These are phyloP conservation scores for Ips typographus DNA, from an alignment of 1,140 invertebrate genomes.

Conservation along the genomic window DNA sequence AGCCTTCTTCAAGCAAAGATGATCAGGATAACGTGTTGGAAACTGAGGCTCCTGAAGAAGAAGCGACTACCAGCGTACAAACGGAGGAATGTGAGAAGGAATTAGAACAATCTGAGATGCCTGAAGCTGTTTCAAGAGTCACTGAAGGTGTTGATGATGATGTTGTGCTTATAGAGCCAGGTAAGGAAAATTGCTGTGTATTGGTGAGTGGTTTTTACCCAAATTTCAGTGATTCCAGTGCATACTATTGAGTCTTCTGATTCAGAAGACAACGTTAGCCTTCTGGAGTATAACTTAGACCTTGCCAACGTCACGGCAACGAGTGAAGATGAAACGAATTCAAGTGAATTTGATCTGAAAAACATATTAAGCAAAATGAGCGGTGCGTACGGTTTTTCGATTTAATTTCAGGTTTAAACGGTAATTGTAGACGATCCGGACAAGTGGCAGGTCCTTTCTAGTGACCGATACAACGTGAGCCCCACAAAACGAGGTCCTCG, in stretches of 20 bases:
- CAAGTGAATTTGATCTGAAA: constrained; percentile 16
- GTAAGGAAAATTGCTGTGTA: constrained; percentile 5
- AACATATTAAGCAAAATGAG: constrained; percentile 23
- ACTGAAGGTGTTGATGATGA: constrained; percentile 3
- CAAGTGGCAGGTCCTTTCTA: constrained; percentile 53
- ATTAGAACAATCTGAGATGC: neutral
- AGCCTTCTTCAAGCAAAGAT: neutral
- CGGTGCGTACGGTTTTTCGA: constrained; percentile 1
- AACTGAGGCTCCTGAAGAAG: neutral
- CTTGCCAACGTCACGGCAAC: constrained; percentile 10
- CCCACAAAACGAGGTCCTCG: constrained; percentile 45
- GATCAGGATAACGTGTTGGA: too few relatives aligned
- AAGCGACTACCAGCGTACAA: neutral
- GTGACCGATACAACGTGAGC: constrained; percentile 44
- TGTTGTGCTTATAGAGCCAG: constrained; percentile 16
- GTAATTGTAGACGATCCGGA: constrained; percentile 52
- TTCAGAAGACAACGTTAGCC: constrained; percentile 13
- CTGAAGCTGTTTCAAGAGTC: neutral
- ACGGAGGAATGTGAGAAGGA: neutral
- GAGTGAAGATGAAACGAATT: neutral
- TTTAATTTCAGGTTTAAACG: too few relatives aligned
- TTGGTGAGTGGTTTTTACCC: neutral
- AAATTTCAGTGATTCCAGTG: constrained; percentile 14
- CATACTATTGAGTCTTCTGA: constrained; percentile 29
- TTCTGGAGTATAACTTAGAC: neutral